Evolutionary conservation across 1,140 invertebrate species (phyloP).

Genomic region (Helicoverpa zea): DNA sequence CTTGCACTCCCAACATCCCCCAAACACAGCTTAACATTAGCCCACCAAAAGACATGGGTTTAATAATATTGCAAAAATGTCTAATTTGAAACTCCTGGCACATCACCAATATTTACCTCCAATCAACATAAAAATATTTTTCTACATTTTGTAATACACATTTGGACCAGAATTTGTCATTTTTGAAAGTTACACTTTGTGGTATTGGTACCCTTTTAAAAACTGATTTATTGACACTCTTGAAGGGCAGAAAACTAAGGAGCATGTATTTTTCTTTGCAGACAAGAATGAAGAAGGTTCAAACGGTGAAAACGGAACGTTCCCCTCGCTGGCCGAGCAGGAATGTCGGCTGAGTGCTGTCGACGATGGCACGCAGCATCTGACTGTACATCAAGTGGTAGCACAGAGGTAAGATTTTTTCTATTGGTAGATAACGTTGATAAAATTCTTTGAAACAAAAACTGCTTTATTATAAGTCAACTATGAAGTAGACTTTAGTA

Average conservation of each 20-base stretch:
- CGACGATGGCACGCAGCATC: constrained; percentile 85
- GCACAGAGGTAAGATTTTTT: constrained; percentile 92
- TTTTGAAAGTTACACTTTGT: too few species aligned
- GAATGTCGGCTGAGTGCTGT: constrained; percentile 78
- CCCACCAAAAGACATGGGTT: not conserved
- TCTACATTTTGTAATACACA: too few species aligned
- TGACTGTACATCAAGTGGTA: constrained; percentile 92
- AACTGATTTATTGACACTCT: too few species aligned
- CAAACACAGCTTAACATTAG: not conserved
- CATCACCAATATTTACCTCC: too few species aligned
- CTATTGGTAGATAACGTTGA: too few species aligned
- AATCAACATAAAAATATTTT: too few species aligned
- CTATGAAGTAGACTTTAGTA: too few species aligned
- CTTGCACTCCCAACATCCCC: constrained; percentile 46
- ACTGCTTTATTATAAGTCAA: too few species aligned
- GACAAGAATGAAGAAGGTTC: constrained; percentile 78
- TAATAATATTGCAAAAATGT: not conserved
- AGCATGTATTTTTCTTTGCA: constrained; percentile 52
- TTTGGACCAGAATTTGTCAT: too few species aligned
- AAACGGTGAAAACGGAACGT: constrained; percentile 80
- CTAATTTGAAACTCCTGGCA: too few species aligned
- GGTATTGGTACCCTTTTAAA: too few species aligned
- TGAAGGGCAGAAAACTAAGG: too few species aligned
- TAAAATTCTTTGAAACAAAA: not conserved
- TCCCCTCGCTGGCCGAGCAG: constrained; percentile 85